Conservation (phyloP, 1,140 invertebrate species). For the Diachasma alloeum region DNA sequence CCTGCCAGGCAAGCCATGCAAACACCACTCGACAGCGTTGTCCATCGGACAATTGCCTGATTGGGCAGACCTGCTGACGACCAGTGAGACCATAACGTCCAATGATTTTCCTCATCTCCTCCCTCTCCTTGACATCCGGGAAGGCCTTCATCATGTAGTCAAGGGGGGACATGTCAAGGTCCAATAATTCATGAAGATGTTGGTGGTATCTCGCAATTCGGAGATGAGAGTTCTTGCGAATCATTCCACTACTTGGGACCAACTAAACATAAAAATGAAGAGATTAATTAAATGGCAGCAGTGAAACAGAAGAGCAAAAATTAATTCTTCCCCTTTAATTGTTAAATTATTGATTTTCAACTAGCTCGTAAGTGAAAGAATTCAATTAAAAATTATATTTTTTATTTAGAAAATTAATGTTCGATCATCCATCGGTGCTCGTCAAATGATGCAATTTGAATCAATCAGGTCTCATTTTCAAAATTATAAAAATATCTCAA, state of each 20-base stretch:
- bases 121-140: constrained; percentile 96
- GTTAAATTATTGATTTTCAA: too few species aligned
- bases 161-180: constrained; percentile 92
- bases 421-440: too few species aligned
- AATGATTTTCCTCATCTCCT: constrained; percentile 99
- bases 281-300: not conserved
- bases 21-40: constrained; percentile 98
- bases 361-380: too few species aligned
- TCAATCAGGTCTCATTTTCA: too few species aligned
- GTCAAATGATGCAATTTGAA: too few species aligned
- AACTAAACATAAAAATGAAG: constrained; percentile 68
- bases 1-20: constrained; percentile 95
- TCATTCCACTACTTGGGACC: constrained; percentile 94
- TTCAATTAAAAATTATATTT: too few species aligned
- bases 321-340: too few species aligned
- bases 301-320: not conserved
- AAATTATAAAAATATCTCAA: too few species aligned
- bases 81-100: constrained; percentile 97
- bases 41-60: constrained; percentile 96
- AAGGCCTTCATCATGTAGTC: constrained; percentile 99
- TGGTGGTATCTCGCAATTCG: constrained; percentile 98
- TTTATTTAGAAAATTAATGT: too few species aligned
- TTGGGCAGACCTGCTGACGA: constrained; percentile 97
- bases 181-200: constrained; percentile 96
- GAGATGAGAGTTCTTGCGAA: constrained; percentile 96